Percentiles rank a stretch among this genome's conserved stretches.
Conservation (phyloP, 2,797 vertebrate species). For the Poeciliopsis paucimaculata region DNA sequence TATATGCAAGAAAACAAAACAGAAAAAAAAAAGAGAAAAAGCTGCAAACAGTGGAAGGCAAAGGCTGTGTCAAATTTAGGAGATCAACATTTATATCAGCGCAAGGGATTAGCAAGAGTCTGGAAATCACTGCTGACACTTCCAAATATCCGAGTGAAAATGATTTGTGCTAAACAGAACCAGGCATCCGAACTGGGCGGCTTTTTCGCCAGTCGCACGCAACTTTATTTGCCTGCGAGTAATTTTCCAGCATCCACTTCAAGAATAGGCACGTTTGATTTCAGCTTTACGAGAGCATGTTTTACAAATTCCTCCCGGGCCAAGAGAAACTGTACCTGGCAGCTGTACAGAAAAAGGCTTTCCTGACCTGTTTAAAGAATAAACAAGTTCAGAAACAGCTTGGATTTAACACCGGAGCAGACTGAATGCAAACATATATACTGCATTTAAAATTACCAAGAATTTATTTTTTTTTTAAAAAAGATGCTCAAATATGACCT, state of each 20-base stretch:
- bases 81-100: conserved; percentile 51
- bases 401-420: conserved; percentile 46
- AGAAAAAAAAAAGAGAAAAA: neutral
- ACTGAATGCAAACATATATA: conserved; percentile 40
- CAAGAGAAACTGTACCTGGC: conserved; percentile 76
- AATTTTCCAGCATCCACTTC: conserved; percentile 75
- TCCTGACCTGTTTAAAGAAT: conserved; percentile 52
- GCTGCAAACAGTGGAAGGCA: conserved; percentile 7
- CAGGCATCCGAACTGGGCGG: conserved; percentile 50
- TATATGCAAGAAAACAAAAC: neutral
- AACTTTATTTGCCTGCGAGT: conserved; percentile 80
- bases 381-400: conserved; percentile 59
- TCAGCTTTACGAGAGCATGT: conserved; percentile 69
- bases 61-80: conserved; percentile 56
- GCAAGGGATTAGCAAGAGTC: conserved; percentile 57
- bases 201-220: conserved; percentile 56
- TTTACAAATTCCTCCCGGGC: conserved; percentile 65
- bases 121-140: conserved; percentile 57
- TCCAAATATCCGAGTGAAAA: conserved; percentile 60
- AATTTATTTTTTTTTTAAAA: neutral
- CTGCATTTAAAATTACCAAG: conserved; percentile 35
- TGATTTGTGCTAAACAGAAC: conserved; percentile 69
- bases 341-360: conserved; percentile 53
- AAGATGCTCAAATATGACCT: conserved; percentile 19
- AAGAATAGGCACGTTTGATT: conserved; percentile 71